Evolutionary conservation across 2,113 vertebrate species (phyloP).

Genomic region (Percopsis transmontana): DNA sequence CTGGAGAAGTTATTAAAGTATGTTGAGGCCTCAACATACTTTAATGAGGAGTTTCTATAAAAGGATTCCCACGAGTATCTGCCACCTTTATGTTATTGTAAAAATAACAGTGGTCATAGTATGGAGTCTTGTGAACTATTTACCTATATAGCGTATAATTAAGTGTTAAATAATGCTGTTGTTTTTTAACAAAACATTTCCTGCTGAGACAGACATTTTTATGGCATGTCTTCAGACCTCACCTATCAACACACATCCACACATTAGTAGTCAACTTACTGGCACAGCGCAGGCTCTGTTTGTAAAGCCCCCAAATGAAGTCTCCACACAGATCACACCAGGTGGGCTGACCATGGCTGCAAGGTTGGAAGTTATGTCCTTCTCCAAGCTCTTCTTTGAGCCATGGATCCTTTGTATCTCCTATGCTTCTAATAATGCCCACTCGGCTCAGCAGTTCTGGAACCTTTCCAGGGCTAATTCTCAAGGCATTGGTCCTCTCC

Average conservation of each 20-base stretch:
- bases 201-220: too few species aligned
- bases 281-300: slow-evolving; percentile 91
- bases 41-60: too few species aligned
- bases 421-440: slow-evolving; percentile 74
- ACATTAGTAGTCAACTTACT: slow-evolving; percentile 75
- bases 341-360: slow-evolving; percentile 84
- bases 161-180: too few species aligned
- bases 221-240: background rate
- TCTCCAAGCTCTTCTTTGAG: slow-evolving; percentile 74
- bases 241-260: background rate
- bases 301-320: slow-evolving; percentile 96
- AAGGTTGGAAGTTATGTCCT: slow-evolving; percentile 88
- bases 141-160: too few species aligned
- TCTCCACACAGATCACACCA: slow-evolving; percentile 98
- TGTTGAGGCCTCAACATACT: too few species aligned
- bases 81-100: too few species aligned
- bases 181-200: too few species aligned
- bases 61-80: too few species aligned
- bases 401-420: slow-evolving; percentile 67
- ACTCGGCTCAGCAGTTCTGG: slow-evolving; percentile 76
- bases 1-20: too few species aligned
- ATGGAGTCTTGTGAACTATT: too few species aligned
- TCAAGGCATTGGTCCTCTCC: slow-evolving; percentile 86
- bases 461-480: slow-evolving; percentile 83
- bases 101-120: too few species aligned